These are phyloP conservation scores for Prunella himalayana DNA, from an alignment of 2,113 vertebrate species.

Conservation along the genomic window DNA sequence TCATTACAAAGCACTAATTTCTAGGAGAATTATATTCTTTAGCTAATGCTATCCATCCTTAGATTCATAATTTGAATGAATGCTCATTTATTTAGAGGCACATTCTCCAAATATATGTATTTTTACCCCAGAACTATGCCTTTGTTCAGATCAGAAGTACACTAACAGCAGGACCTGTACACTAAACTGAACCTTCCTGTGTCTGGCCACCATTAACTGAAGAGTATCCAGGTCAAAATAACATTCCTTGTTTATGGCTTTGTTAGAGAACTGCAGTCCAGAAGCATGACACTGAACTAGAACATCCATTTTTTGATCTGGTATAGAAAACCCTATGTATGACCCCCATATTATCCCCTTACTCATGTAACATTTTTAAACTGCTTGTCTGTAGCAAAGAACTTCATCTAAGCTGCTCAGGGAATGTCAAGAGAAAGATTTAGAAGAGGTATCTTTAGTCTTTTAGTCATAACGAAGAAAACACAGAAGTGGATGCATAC, in stretches of 20 bases:
- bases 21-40: neutral
- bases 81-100: neutral
- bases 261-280: neutral
- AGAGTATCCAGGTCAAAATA: neutral
- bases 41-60: neutral
- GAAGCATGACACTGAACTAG: neutral
- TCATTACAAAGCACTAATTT: neutral
- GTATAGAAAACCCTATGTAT: neutral
- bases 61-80: neutral
- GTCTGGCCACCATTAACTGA: neutral
- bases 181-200: neutral
- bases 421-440: neutral
- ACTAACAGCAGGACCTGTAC: neutral
- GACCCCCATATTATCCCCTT: neutral
- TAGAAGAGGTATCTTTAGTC: neutral
- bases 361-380: neutral
- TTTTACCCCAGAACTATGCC: neutral
- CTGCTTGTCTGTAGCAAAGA: neutral
- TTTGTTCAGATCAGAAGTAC: neutral
- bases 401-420: neutral
- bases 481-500: neutral
- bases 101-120: neutral
- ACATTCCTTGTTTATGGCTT: fast-evolving
- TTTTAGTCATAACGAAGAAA: neutral
- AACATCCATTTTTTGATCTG: neutral